Percentiles rank a stretch among this genome's conserved stretches.
These are phyloP conservation scores for Hirundo rustica DNA, from an alignment of 2,797 vertebrate genomes.

Conservation along the genomic window DNA sequence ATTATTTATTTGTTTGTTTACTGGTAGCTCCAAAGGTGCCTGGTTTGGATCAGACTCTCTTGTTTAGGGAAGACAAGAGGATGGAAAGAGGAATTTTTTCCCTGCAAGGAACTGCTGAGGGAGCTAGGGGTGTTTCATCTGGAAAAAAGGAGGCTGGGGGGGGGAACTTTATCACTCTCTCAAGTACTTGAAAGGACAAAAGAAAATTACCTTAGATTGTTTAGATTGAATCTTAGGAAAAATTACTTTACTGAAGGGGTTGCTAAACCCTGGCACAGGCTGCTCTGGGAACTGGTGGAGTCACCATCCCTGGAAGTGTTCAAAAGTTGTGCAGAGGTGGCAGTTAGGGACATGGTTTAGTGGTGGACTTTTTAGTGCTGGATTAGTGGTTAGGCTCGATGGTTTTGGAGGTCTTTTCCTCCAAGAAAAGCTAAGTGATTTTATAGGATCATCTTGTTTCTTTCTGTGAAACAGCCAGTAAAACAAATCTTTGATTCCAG, in stretches of 20 bases:
- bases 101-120: rapidly evolving
- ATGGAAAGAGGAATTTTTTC: background rate
- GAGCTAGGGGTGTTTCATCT: background rate
- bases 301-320: background rate
- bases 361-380: background rate
- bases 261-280: background rate
- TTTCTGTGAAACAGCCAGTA: background rate
- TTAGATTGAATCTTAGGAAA: background rate
- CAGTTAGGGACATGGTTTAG: background rate
- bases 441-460: background rate
- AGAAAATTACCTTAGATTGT: background rate
- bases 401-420: background rate
- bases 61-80: background rate
- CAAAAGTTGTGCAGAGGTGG: rapidly evolving
- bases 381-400: rapidly evolving
- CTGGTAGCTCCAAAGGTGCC: background rate
- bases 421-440: background rate
- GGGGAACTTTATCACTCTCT: background rate
- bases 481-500: background rate
- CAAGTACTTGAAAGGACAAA: background rate
- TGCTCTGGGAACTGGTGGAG: background rate
- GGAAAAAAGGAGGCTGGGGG: background rate
- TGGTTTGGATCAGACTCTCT: background rate
- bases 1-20: background rate
- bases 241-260: background rate